phyloP scores from a whole-genome alignment of 2,797 vertebrate genomes.

The Amniataba percoides region DNA sequence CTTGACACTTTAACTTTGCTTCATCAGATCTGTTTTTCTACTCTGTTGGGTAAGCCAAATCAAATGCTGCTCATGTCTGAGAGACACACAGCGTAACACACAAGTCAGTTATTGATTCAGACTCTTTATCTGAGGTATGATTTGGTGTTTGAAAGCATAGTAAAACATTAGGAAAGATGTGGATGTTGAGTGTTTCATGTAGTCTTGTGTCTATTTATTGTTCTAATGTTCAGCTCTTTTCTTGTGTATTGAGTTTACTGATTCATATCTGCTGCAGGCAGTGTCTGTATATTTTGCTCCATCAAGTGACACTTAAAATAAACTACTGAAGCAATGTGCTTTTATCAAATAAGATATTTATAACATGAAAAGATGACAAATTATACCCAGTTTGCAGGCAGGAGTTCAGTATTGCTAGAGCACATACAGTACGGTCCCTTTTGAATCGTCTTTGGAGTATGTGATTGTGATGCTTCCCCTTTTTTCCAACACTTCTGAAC shows the following conservation, averaged over 20 bases:
- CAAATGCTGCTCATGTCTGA: slow-evolving; percentile 57
- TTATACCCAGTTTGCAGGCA: slow-evolving; percentile 31
- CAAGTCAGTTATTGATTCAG: slow-evolving; percentile 18
- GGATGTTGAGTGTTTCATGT: slow-evolving; percentile 63
- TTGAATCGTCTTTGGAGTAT: slow-evolving; percentile 55
- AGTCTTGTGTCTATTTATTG: slow-evolving; percentile 73
- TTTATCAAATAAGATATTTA: slow-evolving; percentile 64
- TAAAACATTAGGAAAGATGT: slow-evolving; percentile 48
- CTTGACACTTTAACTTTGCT: slow-evolving; percentile 35
- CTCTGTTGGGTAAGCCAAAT: slow-evolving; percentile 60
- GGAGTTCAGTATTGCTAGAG: slow-evolving; percentile 41
- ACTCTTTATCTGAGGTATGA: slow-evolving; percentile 47
- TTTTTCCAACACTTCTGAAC: slow-evolving; percentile 30
- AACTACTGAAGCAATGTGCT: slow-evolving; percentile 47
- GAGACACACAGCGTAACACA: slow-evolving; percentile 12
- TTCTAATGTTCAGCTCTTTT: slow-evolving; percentile 39
- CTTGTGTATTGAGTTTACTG: slow-evolving; percentile 55
- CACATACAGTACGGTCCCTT: slow-evolving; percentile 38
- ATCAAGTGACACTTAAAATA: slow-evolving; percentile 51
- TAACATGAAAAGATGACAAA: slow-evolving; percentile 33
- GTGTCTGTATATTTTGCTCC: slow-evolving; percentile 72
- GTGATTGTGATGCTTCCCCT: slow-evolving; percentile 54
- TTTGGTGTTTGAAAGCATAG: slow-evolving; percentile 51
- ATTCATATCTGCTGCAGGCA: slow-evolving; percentile 62
- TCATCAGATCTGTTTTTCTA: slow-evolving; percentile 40